Evolutionary conservation across 2,888 invertebrate species (phyloP).

Genomic region (Apodemia zela): DNA sequence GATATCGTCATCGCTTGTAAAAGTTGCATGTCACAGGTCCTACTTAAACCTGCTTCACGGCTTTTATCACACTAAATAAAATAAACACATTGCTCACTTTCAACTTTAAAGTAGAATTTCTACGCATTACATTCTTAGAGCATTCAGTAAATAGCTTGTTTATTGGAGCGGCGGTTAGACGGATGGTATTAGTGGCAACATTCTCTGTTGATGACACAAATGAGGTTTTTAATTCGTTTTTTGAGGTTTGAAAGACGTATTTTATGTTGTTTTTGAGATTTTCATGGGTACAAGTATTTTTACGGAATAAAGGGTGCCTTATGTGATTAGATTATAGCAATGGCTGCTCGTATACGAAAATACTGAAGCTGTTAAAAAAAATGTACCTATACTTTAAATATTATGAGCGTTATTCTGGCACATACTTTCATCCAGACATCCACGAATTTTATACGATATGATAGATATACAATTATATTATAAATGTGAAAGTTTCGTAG

Average conservation of each 20-base stretch:
- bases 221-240: not conserved
- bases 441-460: no score
- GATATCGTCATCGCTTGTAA: not conserved
- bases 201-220: constrained; percentile 3
- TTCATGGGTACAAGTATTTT: no score
- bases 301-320: no score
- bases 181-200: not conserved
- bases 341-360: no score
- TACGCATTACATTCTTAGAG: not conserved
- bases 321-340: no score
- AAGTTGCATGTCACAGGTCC: constrained; percentile 12
- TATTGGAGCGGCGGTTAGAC: constrained; percentile 3
- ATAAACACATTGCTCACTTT: constrained; percentile 9
- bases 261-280: no score
- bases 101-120: constrained; percentile 4
- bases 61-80: constrained; percentile 10
- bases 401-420: no score
- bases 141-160: not conserved
- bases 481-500: no score
- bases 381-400: no score
- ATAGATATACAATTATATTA: no score
- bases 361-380: no score
- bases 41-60: constrained; percentile 9
- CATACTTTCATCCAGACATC: no score
- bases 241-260: not conserved